These are phyloP conservation scores for Epinotia bilunana DNA, from an alignment of 2,888 invertebrate species.

Conservation along the genomic window DNA sequence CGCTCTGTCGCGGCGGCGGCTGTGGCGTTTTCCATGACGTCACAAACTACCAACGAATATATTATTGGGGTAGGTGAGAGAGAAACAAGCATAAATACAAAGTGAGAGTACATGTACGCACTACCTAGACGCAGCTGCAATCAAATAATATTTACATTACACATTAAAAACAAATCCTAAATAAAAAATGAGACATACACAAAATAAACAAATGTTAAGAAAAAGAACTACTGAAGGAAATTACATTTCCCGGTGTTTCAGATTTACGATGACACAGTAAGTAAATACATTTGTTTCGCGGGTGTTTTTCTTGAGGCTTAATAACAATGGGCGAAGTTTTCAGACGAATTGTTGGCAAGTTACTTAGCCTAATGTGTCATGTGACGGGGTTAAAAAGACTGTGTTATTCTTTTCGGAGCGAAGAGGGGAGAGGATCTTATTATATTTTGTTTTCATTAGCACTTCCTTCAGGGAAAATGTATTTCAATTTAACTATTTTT, in stretches of 20 bases:
- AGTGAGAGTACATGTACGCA: too few relatives aligned
- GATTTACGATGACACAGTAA: constrained; percentile 11
- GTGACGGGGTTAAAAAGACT: constrained; percentile 26
- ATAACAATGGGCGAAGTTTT: constrained; percentile 34
- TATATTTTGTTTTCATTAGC: not conserved
- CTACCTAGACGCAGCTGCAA: too few relatives aligned
- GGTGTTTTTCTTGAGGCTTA: constrained; percentile 33
- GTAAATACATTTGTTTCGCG: not conserved
- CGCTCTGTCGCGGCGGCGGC: too few relatives aligned
- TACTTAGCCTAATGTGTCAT: constrained; percentile 23
- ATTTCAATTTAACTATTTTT: not conserved
- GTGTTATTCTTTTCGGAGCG: constrained; percentile 16
- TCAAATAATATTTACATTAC: too few relatives aligned
- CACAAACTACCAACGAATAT: too few relatives aligned
- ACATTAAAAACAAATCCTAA: too few relatives aligned
- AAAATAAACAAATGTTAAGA: too few relatives aligned
- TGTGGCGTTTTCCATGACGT: too few relatives aligned
- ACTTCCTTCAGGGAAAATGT: not conserved
- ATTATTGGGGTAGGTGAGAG: too few relatives aligned
- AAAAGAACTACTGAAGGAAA: not conserved
- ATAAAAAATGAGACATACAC: too few relatives aligned
- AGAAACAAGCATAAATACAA: too few relatives aligned
- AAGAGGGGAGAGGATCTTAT: not conserved
- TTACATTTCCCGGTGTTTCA: constrained; percentile 3
- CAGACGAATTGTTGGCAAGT: constrained; percentile 8